Evolutionary conservation across 2,888 invertebrate species (phyloP).

Genomic region (Seira sanloemensis): DNA sequence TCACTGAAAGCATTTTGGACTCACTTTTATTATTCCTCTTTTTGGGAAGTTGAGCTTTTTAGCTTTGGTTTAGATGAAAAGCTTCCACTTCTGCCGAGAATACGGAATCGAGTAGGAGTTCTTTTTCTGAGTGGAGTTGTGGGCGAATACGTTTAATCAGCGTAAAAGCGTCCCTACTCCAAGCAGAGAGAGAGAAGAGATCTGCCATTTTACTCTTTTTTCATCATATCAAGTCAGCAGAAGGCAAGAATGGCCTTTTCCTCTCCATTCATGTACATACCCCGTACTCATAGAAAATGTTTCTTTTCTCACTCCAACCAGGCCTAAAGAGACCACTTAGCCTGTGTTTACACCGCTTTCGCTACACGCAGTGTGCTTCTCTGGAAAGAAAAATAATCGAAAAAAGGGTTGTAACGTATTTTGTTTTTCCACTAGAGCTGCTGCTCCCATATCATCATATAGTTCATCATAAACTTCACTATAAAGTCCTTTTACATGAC

Average conservation of each 20-base stretch:
- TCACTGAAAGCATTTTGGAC: background rate
- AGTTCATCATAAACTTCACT: background rate
- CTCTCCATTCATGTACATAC: too few relatives aligned
- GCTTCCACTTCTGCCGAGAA: background rate
- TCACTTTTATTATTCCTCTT: background rate
- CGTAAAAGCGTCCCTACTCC: conserved; percentile 29
- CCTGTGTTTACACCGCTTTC: background rate
- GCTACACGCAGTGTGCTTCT: background rate
- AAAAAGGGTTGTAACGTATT: background rate
- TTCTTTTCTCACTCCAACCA: background rate
- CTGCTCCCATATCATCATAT: background rate
- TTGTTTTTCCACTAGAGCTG: background rate
- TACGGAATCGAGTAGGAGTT: background rate
- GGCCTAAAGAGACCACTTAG: background rate
- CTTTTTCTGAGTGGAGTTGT: background rate
- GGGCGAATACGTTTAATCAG: conserved; percentile 31
- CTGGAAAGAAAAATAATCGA: background rate
- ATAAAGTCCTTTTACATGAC: background rate
- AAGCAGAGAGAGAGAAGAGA: background rate
- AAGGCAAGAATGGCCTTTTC: background rate
- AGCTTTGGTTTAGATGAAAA: background rate
- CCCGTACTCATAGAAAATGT: too few relatives aligned
- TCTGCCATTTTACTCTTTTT: background rate
- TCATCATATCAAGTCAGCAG: background rate
- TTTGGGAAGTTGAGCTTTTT: background rate